A percentile compares a stretch with the other conserved stretches of the same genome.
Conservation (phyloP, 2,113 vertebrate genomes). For the Nestor notabilis region DNA sequence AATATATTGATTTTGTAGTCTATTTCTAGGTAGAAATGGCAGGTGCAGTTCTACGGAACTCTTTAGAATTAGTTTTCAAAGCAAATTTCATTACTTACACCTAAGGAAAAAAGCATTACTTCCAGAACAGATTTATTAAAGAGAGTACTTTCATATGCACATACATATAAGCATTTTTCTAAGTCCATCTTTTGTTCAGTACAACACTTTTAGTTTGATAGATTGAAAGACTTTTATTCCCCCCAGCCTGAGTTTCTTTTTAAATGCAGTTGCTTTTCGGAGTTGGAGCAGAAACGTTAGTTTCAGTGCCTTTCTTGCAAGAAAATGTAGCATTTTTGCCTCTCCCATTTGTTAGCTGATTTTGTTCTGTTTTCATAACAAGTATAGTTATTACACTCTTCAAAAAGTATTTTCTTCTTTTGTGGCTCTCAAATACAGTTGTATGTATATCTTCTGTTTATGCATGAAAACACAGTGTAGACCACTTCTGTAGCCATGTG, state of each 20-base stretch:
- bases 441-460: background rate
- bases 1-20: background rate
- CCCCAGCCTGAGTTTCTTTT: background rate
- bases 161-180: background rate
- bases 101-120: background rate
- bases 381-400: background rate
- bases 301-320: background rate
- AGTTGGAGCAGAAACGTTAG: background rate
- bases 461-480: background rate
- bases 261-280: background rate
- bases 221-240: background rate
- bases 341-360: background rate
- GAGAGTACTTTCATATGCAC: background rate
- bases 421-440: background rate
- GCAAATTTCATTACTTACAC: background rate
- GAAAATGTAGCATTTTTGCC: accelerated
- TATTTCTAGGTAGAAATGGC: background rate
- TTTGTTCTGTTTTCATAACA: background rate
- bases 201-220: background rate
- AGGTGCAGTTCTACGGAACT: background rate
- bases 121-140: background rate
- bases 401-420: background rate
- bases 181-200: background rate
- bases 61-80: background rate
- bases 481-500: background rate